Base-by-base conservation (phyloP, 2,797 vertebrate genomes). In the Tapera naevia region DNA sequence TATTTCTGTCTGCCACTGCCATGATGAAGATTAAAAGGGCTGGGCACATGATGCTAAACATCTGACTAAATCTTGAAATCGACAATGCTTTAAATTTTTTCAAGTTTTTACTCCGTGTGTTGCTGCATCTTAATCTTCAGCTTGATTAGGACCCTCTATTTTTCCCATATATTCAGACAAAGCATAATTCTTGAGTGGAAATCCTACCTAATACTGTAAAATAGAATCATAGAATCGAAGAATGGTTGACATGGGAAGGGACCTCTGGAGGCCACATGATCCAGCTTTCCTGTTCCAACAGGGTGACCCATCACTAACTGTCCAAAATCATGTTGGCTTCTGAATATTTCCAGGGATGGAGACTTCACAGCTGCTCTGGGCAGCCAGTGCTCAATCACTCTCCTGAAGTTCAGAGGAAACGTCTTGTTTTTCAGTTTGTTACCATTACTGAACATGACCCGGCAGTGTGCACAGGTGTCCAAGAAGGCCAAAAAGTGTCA, bases 281-380 rank as follows among this genome's bases (percentile, higher is more conserved):
- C 19, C 19, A 70, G 6, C 4, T 4, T 1, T 3, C 17, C 15
- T 51, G 15, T 39, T 66, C 23, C 53, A 41, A 60, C 6, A 65
- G 12, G 15, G 3, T 3, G 9, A 46, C 18, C 23, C 22, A 16
- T 2, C 81, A 13, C 2, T 1, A 1, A 8, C 27, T 69, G 10
- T 35, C 5, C 11, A 86, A 24, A 33, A 45, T 50, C 6, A 22
- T 81, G 27, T 39, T 8, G 1, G 7, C 32, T 89, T 78, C 11
- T 61, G 16, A 14, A 15, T 45, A n/a, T 18, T 12, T 82, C 11
- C 45, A 60, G 64, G 32, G 7, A 54, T 3, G 11, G 24, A 48
- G 19, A 7, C 1, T 22, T 11, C 25, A 33, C 1, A 10, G 24
- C 9, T 1, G 1, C 32, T 74, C 30, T 41, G 25, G 21, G 21